Evolutionary conservation across 2,888 invertebrate genomes (phyloP), one percentile per base, ranked within the genome.

Genomic region (Conistra vaccinii): DNA sequence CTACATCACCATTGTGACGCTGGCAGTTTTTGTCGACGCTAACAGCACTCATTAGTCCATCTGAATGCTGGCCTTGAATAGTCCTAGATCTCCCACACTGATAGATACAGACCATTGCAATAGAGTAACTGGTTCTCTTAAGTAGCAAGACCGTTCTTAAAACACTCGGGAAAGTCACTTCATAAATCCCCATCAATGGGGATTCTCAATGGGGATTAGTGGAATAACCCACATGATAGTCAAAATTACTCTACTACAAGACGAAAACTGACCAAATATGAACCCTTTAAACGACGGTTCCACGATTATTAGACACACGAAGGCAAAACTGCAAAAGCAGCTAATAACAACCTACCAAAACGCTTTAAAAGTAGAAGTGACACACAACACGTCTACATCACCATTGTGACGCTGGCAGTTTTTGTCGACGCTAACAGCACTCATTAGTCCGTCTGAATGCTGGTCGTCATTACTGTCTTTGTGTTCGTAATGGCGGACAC

Each of bases 31-130:
- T 91, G 88, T 88, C 75, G 57, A 75, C 83, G 80, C 74, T 88
- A 90, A 88, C 89, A 88, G 83, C 83, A 70, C 91, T 91, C 91
- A 91, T 92, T 92, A 92, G 91, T 83, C 78, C 79, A 78, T 76
- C 83, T 83, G 83, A 84, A 87, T 78, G 86, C 84, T 73, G 80
- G 83, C 10, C 6, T 67, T 14, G n/a, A 4, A 53, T 7, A 23
- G 2, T 29, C 23, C 14, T 23, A 51, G 0, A 39, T 17, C 14
- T 0, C 53, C 1, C 14, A 4, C 17, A n/a, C 26, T 17, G 7
- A 61, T 23, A 39, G 6, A 61, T 17, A 53, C 7, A 10, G 5
- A 45, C 32, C 26, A 58, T 32, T 45, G 26, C 17, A 57, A 35
- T 6, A 58, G 12, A 42, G 10, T 10, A 39, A 26, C 45, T 14